Conservation (phyloP, 2,888 invertebrate species). For the Aplocera efformata region DNA sequence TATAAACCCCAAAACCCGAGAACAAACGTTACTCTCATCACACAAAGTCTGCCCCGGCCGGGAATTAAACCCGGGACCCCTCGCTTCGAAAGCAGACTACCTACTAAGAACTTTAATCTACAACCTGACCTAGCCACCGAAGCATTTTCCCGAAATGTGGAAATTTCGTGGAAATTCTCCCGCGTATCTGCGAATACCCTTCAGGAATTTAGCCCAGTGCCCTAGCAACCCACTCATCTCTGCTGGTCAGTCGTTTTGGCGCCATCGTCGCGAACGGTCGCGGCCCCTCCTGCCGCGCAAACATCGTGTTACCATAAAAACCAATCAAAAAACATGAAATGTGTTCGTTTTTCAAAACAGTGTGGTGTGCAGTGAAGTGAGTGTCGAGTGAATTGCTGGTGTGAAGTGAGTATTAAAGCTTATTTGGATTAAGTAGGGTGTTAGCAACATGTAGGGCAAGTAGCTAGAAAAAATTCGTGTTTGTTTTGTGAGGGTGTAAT, state of each 20-base stretch:
- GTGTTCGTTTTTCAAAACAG: slow-evolving; percentile 32
- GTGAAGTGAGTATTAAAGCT: slow-evolving; percentile 14
- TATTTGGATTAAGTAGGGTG: not conserved
- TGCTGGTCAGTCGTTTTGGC: slow-evolving; percentile 64
- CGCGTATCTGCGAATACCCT: slow-evolving; percentile 19
- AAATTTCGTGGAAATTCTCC: slow-evolving; percentile 24
- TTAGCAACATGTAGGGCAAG: slow-evolving; percentile 4
- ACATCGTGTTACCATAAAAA: slow-evolving; percentile 42
- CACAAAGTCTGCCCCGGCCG: too few relatives aligned
- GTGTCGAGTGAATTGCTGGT: slow-evolving; percentile 29
- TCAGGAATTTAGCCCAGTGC: slow-evolving; percentile 30
- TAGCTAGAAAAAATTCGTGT: not conserved
- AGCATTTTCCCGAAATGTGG: slow-evolving; percentile 3
- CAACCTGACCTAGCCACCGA: too few relatives aligned
- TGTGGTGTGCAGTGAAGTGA: slow-evolving; percentile 37
- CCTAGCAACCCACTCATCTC: slow-evolving; percentile 50
- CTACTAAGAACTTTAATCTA: not conserved
- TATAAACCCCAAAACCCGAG: too few relatives aligned
- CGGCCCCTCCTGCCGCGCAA: slow-evolving; percentile 29
- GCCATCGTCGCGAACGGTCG: slow-evolving; percentile 52
- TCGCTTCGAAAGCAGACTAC: too few relatives aligned
- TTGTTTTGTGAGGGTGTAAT: slow-evolving; percentile 13
- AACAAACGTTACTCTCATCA: too few relatives aligned
- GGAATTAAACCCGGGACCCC: too few relatives aligned
- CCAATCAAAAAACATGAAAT: slow-evolving; percentile 35